Base-by-base conservation (phyloP, 2,113 vertebrate species). In the Mungos mungo region DNA sequence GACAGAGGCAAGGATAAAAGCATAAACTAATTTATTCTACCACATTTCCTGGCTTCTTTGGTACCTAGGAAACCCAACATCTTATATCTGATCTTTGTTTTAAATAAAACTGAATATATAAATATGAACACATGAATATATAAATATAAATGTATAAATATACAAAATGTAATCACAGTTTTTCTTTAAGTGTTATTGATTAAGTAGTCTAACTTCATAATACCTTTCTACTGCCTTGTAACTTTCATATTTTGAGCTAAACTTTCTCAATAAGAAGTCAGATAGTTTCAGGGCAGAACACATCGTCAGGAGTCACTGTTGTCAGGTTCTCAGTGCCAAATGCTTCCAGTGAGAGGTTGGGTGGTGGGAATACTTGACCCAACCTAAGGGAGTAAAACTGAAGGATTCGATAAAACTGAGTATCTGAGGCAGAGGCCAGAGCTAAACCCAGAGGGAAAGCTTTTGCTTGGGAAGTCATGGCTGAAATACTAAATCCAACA, bases 291-390 rank as follows among this genome's bases (percentile, higher is more conserved):
- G 33, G 6, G 12, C 25, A 77, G 8, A 41, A 29, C 25, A 60
- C 5, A 52, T 15, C 11, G 1, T 77, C 33, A 12, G 2, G 5
- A 45, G 3, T 65, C 35, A 2, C 1, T 25, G 5, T 41, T n/a
- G 50, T 12, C 3, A 1, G 11, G 10, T 38, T 76, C n/a, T 12
- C 19, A 41, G 21, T 47, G 19, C 9, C 38, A 47, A 66, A 9
- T 7, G 5, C 19, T 52, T 27, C 25, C 0, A 7, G 25, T 38
- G 27, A 63, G 25, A 81, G 19, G 2, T 14, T 31, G 23, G 13
- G 23, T 13, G 3, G 5, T 52, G 25, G 23, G 11, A 81, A 31
- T 1, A 54, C 2, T 23, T 54, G 21, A 33, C 2, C 7, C 3
- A 38, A 29, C 29, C 2, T 38, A 10, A 94, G 35, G 16, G 31